Base-by-base conservation (phyloP, 1,140 invertebrate species). In the Stegodyphus dumicola region DNA sequence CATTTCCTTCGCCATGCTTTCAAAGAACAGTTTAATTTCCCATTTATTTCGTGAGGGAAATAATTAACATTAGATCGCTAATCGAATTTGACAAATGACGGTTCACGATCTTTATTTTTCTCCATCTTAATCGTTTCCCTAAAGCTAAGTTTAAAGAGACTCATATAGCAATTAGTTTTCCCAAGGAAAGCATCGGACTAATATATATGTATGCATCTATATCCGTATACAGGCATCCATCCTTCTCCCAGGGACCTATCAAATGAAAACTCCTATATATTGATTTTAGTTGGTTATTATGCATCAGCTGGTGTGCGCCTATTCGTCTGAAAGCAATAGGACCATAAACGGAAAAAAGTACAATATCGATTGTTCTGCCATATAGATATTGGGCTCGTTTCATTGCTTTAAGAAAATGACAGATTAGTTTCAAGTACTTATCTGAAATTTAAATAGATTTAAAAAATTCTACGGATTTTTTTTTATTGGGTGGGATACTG, bases 81-180 rank as follows among this genome's bases (percentile, higher is more conserved):
- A 60, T 60, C 56, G 56, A 60, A 60, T 60, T 60, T 60, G 56
- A 60, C 56, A 60, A 60, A 60, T 60, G 56, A 60, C 56, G 9
- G 56, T 60, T 60, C 15, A 33, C 33, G 33, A 60, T 60, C 56
- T 60, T 60, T 60, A 60, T 60, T 60, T 60, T 60, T 15, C 15
- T 60, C 33, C 33, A 33, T 53, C 53, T 73, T 81, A 81, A 81
- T 81, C 78, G 69, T 54, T 51, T 11, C n/a, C 2, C 51, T 49
- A 70, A 76, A 81, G 69, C 54, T 51, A 54, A 70, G 51, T 73
- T 81, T 81, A 81, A 81, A 56, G 75, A 66, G 33, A 2, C 48
- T 77, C 52, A 49, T 65, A 7, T 7, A 9, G 53, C 60, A 77
- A 77, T 77, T 76, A 77, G 56, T 77, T 77, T n/a, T 3, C 33